Percentiles rank a stretch among this genome's conserved stretches.
phyloP scores from a whole-genome alignment of 2,113 vertebrate species.

The Puma concolor region DNA sequence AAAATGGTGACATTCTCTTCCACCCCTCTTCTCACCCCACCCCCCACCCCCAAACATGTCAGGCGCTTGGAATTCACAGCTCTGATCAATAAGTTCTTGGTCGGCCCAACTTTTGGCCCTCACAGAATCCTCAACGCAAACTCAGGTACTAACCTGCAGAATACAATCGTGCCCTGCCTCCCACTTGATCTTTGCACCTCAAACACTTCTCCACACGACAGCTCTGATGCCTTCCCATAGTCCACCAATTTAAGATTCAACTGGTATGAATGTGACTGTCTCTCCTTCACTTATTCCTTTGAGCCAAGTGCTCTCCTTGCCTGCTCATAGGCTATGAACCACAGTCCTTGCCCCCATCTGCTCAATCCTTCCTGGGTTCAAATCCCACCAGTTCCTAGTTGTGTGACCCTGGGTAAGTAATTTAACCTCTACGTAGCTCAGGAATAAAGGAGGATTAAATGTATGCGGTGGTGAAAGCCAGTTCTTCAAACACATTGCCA shows the following conservation, averaged over 20 bases:
- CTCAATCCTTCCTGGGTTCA: not conserved
- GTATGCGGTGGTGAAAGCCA: not conserved
- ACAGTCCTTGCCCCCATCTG: not conserved
- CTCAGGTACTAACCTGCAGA: not conserved
- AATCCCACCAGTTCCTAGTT: slow-evolving; percentile 13
- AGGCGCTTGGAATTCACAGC: not conserved
- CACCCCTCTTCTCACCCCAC: not conserved
- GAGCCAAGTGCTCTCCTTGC: not conserved
- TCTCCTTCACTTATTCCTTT: not conserved
- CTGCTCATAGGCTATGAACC: not conserved
- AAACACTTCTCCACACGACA: not conserved
- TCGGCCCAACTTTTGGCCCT: not conserved
- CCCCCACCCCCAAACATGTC: not conserved
- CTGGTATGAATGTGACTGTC: not conserved
- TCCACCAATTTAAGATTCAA: not conserved
- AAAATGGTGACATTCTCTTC: not conserved
- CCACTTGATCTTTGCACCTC: not conserved
- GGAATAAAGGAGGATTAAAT: slow-evolving; percentile 1
- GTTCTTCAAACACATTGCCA: not conserved
- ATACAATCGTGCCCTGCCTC: not conserved
- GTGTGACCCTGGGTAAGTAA: not conserved
- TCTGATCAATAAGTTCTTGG: not conserved
- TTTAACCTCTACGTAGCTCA: not conserved
- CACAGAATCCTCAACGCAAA: not conserved
- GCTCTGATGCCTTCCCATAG: not conserved